phyloP scores from a whole-genome alignment of 2,797 vertebrate species.

The Sardinella longiceps region DNA sequence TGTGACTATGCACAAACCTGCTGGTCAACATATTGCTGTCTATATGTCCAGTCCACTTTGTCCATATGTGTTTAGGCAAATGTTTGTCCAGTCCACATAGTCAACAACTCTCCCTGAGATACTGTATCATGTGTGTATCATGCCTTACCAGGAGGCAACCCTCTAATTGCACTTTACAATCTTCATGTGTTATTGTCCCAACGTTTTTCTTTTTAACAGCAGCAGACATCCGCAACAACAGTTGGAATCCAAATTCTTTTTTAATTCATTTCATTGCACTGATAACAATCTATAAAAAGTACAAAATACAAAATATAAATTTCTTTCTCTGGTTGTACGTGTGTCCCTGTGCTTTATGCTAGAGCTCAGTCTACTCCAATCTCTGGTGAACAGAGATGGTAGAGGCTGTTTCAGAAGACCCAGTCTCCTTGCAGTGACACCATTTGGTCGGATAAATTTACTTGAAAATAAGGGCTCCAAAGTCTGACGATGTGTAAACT shows the following conservation, averaged over 20 bases:
- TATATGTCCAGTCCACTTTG: too few relatives aligned
- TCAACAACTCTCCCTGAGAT: too few relatives aligned
- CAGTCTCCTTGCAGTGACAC: not conserved
- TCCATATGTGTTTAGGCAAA: too few relatives aligned
- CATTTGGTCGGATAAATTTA: not conserved
- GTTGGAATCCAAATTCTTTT: not conserved
- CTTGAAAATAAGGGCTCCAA: not conserved
- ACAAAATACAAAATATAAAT: conserved; percentile 20
- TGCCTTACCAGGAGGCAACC: too few relatives aligned
- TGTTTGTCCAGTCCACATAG: too few relatives aligned
- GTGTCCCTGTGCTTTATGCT: not conserved
- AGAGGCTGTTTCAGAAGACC: not conserved
- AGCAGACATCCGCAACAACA: not conserved
- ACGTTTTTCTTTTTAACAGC: not conserved
- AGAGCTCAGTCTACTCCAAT: not conserved
- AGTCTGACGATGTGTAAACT: not conserved
- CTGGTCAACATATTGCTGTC: too few relatives aligned
- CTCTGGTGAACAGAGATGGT: not conserved
- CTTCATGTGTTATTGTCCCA: not conserved
- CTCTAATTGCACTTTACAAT: too few relatives aligned
- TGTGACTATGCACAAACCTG: too few relatives aligned
- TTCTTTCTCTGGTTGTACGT: not conserved
- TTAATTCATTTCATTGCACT: not conserved
- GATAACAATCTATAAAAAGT: not conserved
- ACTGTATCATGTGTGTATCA: too few relatives aligned